These are phyloP conservation scores for Enteromius fasciolatus DNA, from an alignment of 2,797 vertebrate species.

Conservation along the genomic window DNA sequence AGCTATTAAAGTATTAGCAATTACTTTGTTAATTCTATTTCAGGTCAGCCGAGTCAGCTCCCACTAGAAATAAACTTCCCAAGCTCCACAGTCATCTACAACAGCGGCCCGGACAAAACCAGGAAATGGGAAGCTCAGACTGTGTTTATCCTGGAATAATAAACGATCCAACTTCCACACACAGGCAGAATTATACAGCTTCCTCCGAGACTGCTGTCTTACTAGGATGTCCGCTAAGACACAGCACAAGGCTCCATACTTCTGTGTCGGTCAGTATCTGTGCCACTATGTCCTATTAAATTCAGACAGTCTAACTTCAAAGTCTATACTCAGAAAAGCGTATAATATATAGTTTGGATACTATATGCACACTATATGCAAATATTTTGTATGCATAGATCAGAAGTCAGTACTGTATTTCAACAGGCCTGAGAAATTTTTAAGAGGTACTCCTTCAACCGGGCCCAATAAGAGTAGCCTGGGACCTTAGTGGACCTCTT, in stretches of 20 bases:
- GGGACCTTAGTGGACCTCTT: not conserved
- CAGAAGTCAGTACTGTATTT: not conserved
- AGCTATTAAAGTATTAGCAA: not conserved
- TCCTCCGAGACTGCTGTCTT: slow-evolving; percentile 63
- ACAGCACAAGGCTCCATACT: not conserved
- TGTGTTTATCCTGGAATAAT: slow-evolving; percentile 71
- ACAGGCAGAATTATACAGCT: slow-evolving; percentile 67
- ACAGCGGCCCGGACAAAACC: slow-evolving; percentile 73
- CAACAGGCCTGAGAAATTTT: not conserved
- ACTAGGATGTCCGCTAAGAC: slow-evolving; percentile 31
- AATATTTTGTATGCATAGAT: not conserved
- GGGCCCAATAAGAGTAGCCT: not conserved
- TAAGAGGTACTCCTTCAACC: not conserved
- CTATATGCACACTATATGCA: not conserved
- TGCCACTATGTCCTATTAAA: not conserved
- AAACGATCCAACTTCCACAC: slow-evolving; percentile 73
- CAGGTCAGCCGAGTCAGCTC: not conserved
- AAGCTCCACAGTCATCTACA: slow-evolving; percentile 38
- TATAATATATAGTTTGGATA: not conserved
- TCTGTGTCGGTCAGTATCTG: not conserved
- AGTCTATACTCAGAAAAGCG: not conserved
- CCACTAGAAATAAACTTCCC: slow-evolving; percentile 11
- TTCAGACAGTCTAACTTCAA: not conserved
- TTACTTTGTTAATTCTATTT: slow-evolving; percentile 3
- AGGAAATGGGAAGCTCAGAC: slow-evolving; percentile 67